Evolutionary conservation across 2,113 vertebrate genomes (phyloP).

Genomic region (Lampris incognitus): DNA sequence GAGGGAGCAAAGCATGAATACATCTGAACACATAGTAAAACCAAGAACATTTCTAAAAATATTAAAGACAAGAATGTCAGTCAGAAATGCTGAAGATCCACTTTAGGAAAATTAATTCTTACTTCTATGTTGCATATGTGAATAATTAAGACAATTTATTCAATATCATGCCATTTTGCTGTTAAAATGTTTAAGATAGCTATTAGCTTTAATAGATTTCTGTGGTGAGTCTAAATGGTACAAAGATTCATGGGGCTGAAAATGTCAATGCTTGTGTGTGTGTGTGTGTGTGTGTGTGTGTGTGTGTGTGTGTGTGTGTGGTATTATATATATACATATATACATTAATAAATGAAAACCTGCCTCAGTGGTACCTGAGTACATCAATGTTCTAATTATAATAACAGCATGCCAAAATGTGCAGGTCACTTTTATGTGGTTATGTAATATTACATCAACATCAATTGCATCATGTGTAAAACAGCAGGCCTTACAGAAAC

Average conservation of each 20-base stretch:
- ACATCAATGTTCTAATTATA: slow-evolving; percentile 22
- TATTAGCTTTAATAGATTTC: too few relatives aligned
- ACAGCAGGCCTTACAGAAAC: neutral
- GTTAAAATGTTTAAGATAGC: too few relatives aligned
- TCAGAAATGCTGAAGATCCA: neutral
- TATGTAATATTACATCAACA: slow-evolving; percentile 6
- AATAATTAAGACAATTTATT: too few relatives aligned
- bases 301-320: neutral
- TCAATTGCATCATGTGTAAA: neutral
- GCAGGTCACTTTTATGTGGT: slow-evolving; percentile 1
- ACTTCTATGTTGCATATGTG: too few relatives aligned
- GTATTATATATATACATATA: slow-evolving; percentile 12
- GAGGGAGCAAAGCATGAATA: slow-evolving; percentile 9
- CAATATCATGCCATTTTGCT: too few relatives aligned
- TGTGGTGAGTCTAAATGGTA: too few relatives aligned
- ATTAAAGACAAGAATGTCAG: too few relatives aligned
- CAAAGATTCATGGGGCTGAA: too few relatives aligned
- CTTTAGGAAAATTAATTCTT: neutral
- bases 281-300: slow-evolving; percentile 19
- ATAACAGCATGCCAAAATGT: slow-evolving; percentile 2
- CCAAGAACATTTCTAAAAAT: neutral
- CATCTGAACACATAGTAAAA: neutral
- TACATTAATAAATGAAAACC: neutral
- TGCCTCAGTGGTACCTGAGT: neutral
- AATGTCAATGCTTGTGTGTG: neutral